phyloP scores from a whole-genome alignment of 2,113 vertebrate species.

The Triplophysa dalaica region DNA sequence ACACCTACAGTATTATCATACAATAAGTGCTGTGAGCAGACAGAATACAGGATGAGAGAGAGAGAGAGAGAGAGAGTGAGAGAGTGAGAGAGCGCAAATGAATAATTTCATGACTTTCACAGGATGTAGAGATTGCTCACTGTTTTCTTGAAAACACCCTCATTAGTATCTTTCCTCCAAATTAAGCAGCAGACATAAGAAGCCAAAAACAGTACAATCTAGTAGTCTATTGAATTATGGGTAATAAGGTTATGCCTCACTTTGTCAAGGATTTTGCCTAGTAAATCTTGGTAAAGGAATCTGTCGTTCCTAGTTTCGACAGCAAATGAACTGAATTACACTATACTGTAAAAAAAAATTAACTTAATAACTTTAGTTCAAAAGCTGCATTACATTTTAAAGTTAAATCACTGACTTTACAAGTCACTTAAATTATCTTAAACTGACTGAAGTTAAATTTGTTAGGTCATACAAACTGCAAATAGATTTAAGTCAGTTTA shows the following conservation, averaged over 20 bases:
- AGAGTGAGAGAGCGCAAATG: slow-evolving; percentile 1
- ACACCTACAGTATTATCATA: slow-evolving; percentile 30
- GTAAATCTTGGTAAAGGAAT: background rate
- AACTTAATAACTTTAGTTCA: too few species aligned
- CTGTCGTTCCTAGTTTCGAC: background rate
- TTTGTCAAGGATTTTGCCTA: background rate
- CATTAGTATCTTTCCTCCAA: slow-evolving; percentile 38
- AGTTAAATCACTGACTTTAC: too few species aligned
- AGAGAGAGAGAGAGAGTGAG: slow-evolving; percentile 10
- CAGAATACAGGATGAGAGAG: slow-evolving; percentile 30
- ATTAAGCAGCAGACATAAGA: slow-evolving; percentile 5
- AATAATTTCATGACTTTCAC: slow-evolving; percentile 48
- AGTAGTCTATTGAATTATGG: slow-evolving; percentile 5
- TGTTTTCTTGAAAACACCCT: slow-evolving; percentile 40
- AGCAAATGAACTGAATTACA: background rate
- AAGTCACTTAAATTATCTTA: too few species aligned
- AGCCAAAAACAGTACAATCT: slow-evolving; percentile 1
- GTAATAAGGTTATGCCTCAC: slow-evolving; percentile 19
- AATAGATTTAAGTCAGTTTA: too few species aligned
- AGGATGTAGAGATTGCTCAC: slow-evolving; percentile 40
- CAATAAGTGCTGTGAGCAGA: background rate
- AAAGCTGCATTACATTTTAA: too few species aligned
- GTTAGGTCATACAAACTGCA: too few species aligned
- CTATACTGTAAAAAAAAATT: too few species aligned
- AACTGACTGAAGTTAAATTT: too few species aligned